phyloP scores from a whole-genome alignment of 2,113 vertebrate species.

The Podocnemis expansa region DNA sequence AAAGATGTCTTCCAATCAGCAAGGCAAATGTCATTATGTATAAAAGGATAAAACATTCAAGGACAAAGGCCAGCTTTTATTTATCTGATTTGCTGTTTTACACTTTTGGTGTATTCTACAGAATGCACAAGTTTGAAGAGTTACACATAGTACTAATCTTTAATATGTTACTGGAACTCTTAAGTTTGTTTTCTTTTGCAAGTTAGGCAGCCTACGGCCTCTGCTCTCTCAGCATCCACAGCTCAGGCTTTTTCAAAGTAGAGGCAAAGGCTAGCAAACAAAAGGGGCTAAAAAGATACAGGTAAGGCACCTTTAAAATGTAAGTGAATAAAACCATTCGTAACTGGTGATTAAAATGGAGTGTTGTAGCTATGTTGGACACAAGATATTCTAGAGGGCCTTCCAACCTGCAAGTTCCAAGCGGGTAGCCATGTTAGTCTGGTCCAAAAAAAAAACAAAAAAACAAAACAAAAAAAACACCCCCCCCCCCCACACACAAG shows the following conservation, averaged over 20 bases:
- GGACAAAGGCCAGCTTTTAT: background rate
- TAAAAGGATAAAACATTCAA: background rate
- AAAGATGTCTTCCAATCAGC: background rate
- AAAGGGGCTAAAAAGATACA: background rate
- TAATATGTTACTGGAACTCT: background rate
- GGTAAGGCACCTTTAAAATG: background rate
- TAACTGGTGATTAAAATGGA: background rate
- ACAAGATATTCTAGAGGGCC: background rate
- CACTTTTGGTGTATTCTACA: background rate
- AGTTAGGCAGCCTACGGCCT: background rate
- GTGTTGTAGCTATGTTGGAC: background rate
- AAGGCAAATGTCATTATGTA: background rate
- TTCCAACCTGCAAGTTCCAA: too few species aligned
- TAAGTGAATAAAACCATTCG: background rate
- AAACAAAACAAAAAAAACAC: too few species aligned
- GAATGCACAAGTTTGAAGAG: background rate
- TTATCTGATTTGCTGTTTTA: background rate
- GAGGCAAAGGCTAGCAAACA: accelerated
- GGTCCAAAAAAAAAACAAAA: too few species aligned
- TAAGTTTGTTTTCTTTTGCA: accelerated
- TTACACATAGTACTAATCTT: accelerated
- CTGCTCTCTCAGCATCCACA: background rate
- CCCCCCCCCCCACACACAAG: too few species aligned
- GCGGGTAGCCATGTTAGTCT: too few species aligned
- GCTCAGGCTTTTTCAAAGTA: background rate